Evolutionary conservation across 2,797 vertebrate species (phyloP).

Genomic region (Clarias pachynema): DNA sequence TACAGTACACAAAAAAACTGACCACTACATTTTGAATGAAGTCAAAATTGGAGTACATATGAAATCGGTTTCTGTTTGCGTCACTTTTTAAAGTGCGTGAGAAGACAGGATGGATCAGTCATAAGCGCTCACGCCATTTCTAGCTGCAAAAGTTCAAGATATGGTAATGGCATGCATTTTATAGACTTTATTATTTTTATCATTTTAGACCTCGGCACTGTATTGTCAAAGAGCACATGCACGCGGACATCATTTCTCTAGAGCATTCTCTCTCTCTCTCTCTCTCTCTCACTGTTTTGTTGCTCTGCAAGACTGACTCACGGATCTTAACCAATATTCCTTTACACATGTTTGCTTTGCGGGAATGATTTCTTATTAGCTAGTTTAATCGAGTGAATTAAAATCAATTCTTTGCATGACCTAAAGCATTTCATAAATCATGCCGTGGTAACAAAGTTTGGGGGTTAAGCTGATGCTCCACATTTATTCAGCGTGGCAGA

Average conservation of each 20-base stretch:
- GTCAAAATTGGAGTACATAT: neutral
- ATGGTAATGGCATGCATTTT: neutral
- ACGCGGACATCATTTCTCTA: neutral
- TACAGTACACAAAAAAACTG: neutral
- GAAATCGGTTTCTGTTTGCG: neutral
- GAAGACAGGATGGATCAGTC: neutral
- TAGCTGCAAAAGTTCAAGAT: neutral
- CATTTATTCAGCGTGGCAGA: conserved; percentile 69
- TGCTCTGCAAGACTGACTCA: conserved; percentile 9
- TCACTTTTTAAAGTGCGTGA: neutral
- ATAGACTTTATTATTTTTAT: neutral
- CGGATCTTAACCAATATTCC: conserved; percentile 48
- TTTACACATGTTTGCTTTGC: conserved; percentile 64
- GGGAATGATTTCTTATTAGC: conserved; percentile 75
- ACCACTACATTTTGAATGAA: neutral
- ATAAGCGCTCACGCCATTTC: neutral
- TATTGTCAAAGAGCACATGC: neutral
- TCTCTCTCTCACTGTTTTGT: neutral
- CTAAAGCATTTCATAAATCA: conserved; percentile 73
- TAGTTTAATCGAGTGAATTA: conserved; percentile 76
- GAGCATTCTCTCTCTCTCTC: neutral
- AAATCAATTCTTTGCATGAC: conserved; percentile 71
- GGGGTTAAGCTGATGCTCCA: conserved; percentile 68
- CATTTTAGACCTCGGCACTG: neutral
- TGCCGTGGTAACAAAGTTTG: conserved; percentile 62